Evolutionary conservation across 2,797 vertebrate species (phyloP).

Genomic region (Chloroceryle amazona): DNA sequence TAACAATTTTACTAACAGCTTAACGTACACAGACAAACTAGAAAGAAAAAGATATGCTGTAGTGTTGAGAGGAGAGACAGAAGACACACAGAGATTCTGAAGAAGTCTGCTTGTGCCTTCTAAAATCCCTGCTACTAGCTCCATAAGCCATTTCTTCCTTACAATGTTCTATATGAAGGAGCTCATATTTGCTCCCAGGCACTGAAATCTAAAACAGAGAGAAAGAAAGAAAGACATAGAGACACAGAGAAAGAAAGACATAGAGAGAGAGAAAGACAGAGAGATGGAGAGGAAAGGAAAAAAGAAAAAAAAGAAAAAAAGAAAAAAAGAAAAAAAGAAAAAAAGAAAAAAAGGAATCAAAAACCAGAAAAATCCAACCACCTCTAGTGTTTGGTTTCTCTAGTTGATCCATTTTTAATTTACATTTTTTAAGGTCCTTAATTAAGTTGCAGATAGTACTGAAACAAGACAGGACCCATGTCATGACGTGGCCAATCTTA

Average conservation of each 20-base stretch:
- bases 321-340: too few species aligned
- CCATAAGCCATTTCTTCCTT: background rate
- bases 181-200: background rate
- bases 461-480: background rate
- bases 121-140: background rate
- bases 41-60: background rate
- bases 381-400: background rate
- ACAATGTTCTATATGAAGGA: background rate
- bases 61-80: background rate
- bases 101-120: background rate
- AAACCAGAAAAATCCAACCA: background rate
- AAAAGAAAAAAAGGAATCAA: background rate
- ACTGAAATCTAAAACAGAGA: background rate
- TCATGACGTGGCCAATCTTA: background rate
- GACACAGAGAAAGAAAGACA: background rate
- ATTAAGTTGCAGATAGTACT: background rate
- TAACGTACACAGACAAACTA: background rate
- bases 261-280: accelerated
- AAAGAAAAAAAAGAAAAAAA: background rate
- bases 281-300: too few species aligned
- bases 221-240: too few species aligned
- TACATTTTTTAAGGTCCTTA: background rate
- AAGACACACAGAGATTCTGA: background rate
- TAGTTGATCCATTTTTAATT: background rate
- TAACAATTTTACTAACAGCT: background rate